A percentile compares a stretch with the other conserved stretches of the same genome.
These are phyloP conservation scores for Pterocles orientalis DNA, from an alignment of 2,113 vertebrate genomes.

Conservation along the genomic window DNA sequence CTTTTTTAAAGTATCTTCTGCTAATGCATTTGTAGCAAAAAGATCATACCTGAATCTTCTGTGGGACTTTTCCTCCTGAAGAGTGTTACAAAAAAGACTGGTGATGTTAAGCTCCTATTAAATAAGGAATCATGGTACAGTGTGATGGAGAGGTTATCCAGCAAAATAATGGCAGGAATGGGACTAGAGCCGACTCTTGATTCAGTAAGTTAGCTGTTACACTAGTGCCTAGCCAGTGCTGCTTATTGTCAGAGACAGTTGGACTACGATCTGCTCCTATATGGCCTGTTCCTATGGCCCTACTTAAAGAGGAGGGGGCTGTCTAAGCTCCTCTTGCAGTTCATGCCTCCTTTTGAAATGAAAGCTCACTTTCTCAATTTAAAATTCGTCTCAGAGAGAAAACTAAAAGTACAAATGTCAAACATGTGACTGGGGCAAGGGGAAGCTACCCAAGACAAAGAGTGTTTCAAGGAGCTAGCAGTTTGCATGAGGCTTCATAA, in stretches of 20 bases:
- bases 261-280: background rate
- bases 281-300: background rate
- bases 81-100: background rate
- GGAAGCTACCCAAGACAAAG: background rate
- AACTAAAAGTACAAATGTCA: background rate
- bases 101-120: background rate
- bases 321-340: background rate
- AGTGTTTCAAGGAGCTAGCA: background rate
- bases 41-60: background rate
- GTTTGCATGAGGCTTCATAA: background rate
- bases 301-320: background rate
- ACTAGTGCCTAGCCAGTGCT: background rate
- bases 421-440: background rate
- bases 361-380: background rate
- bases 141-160: background rate
- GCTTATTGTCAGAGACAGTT: background rate
- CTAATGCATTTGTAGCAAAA: background rate
- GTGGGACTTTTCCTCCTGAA: background rate
- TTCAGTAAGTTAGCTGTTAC: fast-evolving
- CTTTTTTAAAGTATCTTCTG: background rate
- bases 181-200: background rate
- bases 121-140: background rate
- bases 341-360: background rate
- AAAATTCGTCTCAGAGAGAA: background rate
- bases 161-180: background rate